These are phyloP conservation scores for Myiozetetes cayanensis DNA, from an alignment of 2,113 vertebrate genomes.

Conservation along the genomic window DNA sequence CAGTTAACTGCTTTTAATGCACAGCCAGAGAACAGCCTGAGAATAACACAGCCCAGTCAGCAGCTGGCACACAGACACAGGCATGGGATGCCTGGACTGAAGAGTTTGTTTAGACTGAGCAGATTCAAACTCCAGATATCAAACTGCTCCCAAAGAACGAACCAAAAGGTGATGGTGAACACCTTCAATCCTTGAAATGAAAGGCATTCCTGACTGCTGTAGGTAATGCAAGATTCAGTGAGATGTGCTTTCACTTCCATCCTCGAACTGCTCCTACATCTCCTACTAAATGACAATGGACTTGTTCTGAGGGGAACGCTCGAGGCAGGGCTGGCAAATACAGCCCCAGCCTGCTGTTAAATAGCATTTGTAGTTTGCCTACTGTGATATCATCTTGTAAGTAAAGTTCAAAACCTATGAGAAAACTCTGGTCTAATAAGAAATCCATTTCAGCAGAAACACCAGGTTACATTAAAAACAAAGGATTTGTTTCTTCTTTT, in stretches of 20 bases:
- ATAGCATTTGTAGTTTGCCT: not conserved
- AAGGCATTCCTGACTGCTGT: not conserved
- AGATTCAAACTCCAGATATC: not conserved
- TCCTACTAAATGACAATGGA: not conserved
- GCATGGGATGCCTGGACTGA: not conserved
- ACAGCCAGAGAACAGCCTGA: not conserved
- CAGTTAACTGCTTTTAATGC: not conserved
- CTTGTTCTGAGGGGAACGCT: not conserved
- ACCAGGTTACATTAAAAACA: not conserved
- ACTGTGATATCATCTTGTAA: not conserved
- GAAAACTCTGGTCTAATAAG: not conserved
- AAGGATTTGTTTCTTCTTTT: not conserved
- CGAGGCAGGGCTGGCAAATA: not conserved
- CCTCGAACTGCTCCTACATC: not conserved
- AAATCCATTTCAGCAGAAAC: not conserved
- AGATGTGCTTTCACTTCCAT: not conserved
- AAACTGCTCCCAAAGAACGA: not conserved
- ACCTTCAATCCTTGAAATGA: not conserved
- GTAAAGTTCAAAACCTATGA: not conserved
- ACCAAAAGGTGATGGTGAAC: not conserved
- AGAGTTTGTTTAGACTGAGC: not conserved
- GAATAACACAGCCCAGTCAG: not conserved
- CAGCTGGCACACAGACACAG: rapidly evolving
- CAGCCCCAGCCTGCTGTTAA: not conserved
- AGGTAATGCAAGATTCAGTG: not conserved